Evolutionary conservation across 2,113 vertebrate genomes (phyloP), one percentile per base, ranked within the genome.

Genomic region (Apodemus speciosus): DNA sequence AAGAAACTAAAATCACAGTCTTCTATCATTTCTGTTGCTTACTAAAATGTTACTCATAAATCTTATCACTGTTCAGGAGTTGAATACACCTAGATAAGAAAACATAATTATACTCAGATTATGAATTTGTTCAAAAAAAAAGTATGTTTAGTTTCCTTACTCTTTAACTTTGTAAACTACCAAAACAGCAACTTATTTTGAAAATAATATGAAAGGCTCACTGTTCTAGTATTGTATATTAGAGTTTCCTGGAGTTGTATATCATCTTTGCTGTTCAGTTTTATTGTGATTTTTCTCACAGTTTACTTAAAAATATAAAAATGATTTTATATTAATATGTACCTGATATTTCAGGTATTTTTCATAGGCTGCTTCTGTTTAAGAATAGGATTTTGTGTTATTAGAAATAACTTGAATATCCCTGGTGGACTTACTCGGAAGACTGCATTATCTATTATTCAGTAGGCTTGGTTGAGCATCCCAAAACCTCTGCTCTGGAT

Each of bases 401-500:
- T 92, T 38, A 81, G 64, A 68, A 96, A 96, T 93, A 96, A 95
- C 75, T 73, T 87, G 91, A 93, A 76, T 95, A 96, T 91, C 35
- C 94, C 87, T 95, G 58, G 84, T 96, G 89, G 84, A 90, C 66
- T 93, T 91, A 81, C 68, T 88, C 66, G 71, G 89, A 96, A 95
- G 25, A 93, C 92, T 94, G 58, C 30, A 79, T 92, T 95, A 96
- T 95, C 94, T 96, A 95, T 96, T 95, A 96, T 97, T 96, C 96
- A 96, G 89, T 93, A 95, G 66, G 35, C 18, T 96, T 93, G 69
- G 92, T 72, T 96, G 79, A 96, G 87, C 62, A 86, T 95, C 94
- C 94, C 69, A 96, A 94, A 97, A 92, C 79, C 91, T 94, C 89
- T 96, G 90, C 95, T 96, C 92, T 96, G 87, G 95, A 96, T 97